Conservation (phyloP, 2,888 invertebrate species). For the Apoderus coryli region DNA sequence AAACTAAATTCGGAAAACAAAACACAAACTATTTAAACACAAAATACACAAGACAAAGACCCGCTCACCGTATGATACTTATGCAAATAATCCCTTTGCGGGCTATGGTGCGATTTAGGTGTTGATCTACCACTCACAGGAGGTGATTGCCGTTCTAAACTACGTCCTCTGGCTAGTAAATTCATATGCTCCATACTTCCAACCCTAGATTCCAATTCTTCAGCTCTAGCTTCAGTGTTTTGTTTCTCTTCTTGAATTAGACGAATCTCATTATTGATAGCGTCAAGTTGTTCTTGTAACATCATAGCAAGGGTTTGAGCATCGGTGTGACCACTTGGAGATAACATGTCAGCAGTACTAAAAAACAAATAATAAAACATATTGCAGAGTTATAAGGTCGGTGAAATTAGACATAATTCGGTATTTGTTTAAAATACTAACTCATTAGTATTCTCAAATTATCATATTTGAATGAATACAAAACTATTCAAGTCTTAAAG, state of each 20-base stretch:
- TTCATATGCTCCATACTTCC: constrained; percentile 93
- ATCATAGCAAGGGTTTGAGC: constrained; percentile 96
- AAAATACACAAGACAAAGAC: no score
- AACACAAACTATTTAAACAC: no score
- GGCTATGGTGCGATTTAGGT: constrained; percentile 63
- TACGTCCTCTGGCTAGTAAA: constrained; percentile 57
- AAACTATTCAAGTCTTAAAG: no score
- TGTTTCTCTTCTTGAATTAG: constrained; percentile 47
- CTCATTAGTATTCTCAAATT: no score
- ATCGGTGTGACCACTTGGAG: constrained; percentile 58
- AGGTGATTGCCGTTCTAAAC: constrained; percentile 58
- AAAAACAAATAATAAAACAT: no score
- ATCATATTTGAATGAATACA: no score
- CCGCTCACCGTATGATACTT: constrained; percentile 89
- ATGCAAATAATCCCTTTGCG: constrained; percentile 72
- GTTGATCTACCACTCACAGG: constrained; percentile 85
- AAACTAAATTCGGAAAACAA: no score
- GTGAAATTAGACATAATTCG: no score
- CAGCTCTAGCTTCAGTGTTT: constrained; percentile 90
- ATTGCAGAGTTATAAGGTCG: no score
- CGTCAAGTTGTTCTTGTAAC: constrained; percentile 98
- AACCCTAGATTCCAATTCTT: constrained; percentile 91
- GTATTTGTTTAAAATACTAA: no score
- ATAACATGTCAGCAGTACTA: constrained; percentile 54
- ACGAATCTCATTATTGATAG: constrained; percentile 97